These are phyloP conservation scores for Phalacrocorax aristotelis DNA, from an alignment of 2,113 vertebrate genomes.

Conservation along the genomic window DNA sequence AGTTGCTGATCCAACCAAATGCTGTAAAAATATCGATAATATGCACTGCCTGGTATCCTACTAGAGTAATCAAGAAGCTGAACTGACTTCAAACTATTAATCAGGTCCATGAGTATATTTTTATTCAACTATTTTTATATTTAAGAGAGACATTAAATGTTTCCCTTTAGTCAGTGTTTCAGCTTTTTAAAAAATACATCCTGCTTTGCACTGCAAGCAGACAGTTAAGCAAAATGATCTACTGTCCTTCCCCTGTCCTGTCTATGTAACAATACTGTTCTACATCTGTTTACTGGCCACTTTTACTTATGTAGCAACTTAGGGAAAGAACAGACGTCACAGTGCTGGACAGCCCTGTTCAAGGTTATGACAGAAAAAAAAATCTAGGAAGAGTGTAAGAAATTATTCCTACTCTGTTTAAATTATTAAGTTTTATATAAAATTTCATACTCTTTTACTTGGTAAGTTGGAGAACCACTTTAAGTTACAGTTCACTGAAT, in stretches of 20 bases:
- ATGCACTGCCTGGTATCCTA: not conserved
- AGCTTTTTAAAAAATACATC: not conserved
- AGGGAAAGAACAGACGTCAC: not conserved
- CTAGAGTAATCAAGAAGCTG: not conserved
- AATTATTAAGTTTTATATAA: not conserved
- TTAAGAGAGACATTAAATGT: not conserved
- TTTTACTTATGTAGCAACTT: not conserved
- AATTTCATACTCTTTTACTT: not conserved
- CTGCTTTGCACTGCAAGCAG: not conserved
- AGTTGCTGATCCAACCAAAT: not conserved
- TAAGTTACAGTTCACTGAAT: not conserved
- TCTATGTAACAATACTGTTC: fast-evolving
- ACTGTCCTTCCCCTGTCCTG: not conserved
- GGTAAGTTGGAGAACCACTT: not conserved
- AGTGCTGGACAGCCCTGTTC: not conserved
- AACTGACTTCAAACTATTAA: not conserved
- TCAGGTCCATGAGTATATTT: not conserved
- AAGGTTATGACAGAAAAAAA: not conserved
- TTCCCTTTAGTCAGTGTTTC: not conserved
- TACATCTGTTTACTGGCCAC: not conserved
- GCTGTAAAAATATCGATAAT: not conserved
- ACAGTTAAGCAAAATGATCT: not conserved
- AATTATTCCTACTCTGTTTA: not conserved
- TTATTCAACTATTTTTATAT: not conserved
- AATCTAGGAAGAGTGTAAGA: not conserved